Evolutionary conservation across 2,888 invertebrate genomes (phyloP).

Genomic region (Ichneumoninae sp.): DNA sequence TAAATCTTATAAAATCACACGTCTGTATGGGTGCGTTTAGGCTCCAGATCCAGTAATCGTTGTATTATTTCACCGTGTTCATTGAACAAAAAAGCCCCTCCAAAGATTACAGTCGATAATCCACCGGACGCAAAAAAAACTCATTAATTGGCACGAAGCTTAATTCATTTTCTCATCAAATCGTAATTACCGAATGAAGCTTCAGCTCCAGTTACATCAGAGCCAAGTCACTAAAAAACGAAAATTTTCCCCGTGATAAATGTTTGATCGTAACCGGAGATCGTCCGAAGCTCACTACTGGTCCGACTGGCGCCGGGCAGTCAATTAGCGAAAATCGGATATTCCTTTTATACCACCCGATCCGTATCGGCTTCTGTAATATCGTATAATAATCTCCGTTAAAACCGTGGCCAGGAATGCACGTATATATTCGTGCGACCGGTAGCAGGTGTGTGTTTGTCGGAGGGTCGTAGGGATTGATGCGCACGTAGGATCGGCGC

Average conservation of each 20-base stretch:
- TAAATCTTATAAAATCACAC: no score
- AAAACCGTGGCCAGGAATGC: neutral
- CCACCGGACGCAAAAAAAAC: neutral
- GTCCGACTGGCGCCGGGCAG: neutral
- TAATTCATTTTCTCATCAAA: neutral
- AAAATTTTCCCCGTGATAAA: neutral
- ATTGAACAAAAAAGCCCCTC: no score
- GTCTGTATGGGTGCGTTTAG: no score
- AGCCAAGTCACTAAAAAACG: no score
- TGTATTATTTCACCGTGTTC: no score
- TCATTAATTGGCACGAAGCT: neutral
- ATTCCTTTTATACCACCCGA: neutral
- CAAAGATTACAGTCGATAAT: neutral
- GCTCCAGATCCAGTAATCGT: no score
- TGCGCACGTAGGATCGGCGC: constrained; percentile 1
- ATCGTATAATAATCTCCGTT: neutral
- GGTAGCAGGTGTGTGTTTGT: neutral
- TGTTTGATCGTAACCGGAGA: neutral
- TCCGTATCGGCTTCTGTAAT: neutral
- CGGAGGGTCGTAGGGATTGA: constrained; percentile 18
- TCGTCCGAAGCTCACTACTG: neutral
- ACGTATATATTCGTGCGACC: neutral
- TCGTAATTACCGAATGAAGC: no score
- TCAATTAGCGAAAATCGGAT: neutral
- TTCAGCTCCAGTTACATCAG: no score